A percentile compares a stretch with the other conserved stretches of the same genome.
Evolutionary conservation across 2,113 vertebrate species (phyloP).

Genomic region (Spea multiplicata): DNA sequence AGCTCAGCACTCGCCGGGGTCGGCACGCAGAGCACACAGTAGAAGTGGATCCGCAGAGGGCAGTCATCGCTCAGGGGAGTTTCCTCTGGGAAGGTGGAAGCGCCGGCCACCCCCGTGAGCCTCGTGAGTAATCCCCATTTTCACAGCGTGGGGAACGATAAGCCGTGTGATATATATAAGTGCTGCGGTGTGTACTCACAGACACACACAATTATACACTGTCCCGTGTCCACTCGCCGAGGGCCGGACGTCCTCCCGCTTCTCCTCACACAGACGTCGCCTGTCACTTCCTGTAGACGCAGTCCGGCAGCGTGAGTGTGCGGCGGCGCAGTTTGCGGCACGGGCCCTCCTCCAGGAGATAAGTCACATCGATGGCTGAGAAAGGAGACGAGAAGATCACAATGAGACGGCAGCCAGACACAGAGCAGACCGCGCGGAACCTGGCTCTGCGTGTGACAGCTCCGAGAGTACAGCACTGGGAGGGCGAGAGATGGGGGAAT

Average conservation of each 20-base stretch:
- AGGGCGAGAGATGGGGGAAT: too few relatives aligned
- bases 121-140: neutral
- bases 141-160: neutral
- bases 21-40: neutral
- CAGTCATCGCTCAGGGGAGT: neutral
- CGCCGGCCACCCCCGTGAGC: neutral
- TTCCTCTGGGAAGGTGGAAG: neutral
- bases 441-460: too few relatives aligned
- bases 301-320: constrained; percentile 82
- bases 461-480: too few relatives aligned
- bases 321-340: constrained; percentile 86
- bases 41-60: neutral
- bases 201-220: neutral
- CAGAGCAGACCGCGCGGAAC: too few relatives aligned
- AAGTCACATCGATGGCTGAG: constrained; percentile 94
- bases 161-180: neutral
- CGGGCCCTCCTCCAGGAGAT: constrained; percentile 92
- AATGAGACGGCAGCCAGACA: too few relatives aligned
- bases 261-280: neutral
- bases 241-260: constrained; percentile 19
- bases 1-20: neutral
- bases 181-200: neutral
- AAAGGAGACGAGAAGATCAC: neutral
- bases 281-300: constrained; percentile 84
- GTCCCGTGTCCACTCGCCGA: constrained; percentile 37